phyloP scores from a whole-genome alignment of 2,797 vertebrate species.

The Gambusia yucatana region DNA sequence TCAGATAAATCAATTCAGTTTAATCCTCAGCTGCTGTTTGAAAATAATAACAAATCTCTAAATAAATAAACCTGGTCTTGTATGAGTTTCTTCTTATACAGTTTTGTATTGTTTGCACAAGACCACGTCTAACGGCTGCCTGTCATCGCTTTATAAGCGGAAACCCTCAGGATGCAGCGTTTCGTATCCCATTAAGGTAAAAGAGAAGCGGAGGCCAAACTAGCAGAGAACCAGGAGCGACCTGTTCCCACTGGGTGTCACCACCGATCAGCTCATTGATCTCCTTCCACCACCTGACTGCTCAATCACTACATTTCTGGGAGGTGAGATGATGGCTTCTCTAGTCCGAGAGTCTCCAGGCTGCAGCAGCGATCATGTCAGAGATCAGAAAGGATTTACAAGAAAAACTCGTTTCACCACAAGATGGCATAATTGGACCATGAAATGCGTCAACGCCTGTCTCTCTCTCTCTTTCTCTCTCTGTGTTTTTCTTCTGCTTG shows the following conservation, averaged over 20 bases:
- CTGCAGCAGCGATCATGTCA: conserved; percentile 31
- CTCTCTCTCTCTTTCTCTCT: not conserved
- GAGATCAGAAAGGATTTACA: conserved; percentile 14
- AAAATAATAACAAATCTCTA: too few relatives aligned
- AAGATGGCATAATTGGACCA: conserved; percentile 76
- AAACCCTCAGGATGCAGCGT: conserved; percentile 3
- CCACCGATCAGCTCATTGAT: conserved; percentile 60
- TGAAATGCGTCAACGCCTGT: conserved; percentile 12
- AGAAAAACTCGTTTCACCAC: conserved; percentile 54
- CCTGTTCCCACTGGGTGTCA: conserved; percentile 70
- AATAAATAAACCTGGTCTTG: too few relatives aligned
- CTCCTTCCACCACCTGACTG: conserved; percentile 41
- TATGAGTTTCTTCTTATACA: too few relatives aligned
- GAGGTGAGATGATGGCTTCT: conserved; percentile 34
- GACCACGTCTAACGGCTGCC: not conserved
- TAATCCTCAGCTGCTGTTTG: too few relatives aligned
- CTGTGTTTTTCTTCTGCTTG: not conserved
- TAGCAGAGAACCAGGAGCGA: conserved; percentile 60
- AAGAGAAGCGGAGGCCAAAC: conserved; percentile 50
- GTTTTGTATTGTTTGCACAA: too few relatives aligned
- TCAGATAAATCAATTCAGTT: too few relatives aligned
- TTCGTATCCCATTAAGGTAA: conserved; percentile 69
- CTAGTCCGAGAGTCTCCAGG: conserved; percentile 13
- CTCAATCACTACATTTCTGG: conserved; percentile 67
- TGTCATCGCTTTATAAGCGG: not conserved